phyloP scores from a whole-genome alignment of 1,140 invertebrate species.

The Agrypnia vestita region DNA sequence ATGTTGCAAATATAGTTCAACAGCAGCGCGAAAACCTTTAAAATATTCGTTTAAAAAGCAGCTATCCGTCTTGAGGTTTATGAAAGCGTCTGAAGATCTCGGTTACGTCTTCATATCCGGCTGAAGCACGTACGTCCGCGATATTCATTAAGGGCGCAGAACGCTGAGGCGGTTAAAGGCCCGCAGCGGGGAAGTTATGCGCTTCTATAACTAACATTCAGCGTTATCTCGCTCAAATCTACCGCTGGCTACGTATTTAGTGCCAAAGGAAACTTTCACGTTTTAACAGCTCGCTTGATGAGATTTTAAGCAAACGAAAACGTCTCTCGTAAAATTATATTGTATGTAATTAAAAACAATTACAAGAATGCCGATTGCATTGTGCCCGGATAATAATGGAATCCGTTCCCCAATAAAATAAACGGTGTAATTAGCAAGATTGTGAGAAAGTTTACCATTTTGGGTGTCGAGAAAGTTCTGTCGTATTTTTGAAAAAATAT shows the following conservation, averaged over 20 bases:
- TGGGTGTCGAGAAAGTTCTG: no score
- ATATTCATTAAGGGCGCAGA: conserved; percentile 53
- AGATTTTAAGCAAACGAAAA: not conserved
- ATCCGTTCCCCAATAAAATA: no score
- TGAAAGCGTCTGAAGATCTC: conserved; percentile 13
- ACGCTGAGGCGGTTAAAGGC: conserved; percentile 51
- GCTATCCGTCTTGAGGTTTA: not conserved
- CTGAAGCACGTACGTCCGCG: not conserved
- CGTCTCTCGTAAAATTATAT: no score
- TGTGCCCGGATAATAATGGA: no score
- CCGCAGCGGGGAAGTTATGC: conserved; percentile 47
- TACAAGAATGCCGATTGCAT: no score
- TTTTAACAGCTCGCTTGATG: not conserved
- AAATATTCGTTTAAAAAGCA: no score
- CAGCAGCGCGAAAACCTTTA: no score
- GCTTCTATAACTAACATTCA: conserved; percentile 55
- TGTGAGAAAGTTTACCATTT: no score
- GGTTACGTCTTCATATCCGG: not conserved
- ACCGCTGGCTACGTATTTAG: conserved; percentile 1
- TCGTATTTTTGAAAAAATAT: no score
- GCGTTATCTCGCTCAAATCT: conserved; percentile 46
- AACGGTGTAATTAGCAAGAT: no score
- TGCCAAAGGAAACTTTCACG: conserved; percentile 6
- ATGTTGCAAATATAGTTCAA: no score
- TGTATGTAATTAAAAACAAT: no score